A percentile compares a stretch with the other conserved stretches of the same genome.
phyloP scores from a whole-genome alignment of 2,888 invertebrate genomes.

The Nephrotoma flavescens region DNA sequence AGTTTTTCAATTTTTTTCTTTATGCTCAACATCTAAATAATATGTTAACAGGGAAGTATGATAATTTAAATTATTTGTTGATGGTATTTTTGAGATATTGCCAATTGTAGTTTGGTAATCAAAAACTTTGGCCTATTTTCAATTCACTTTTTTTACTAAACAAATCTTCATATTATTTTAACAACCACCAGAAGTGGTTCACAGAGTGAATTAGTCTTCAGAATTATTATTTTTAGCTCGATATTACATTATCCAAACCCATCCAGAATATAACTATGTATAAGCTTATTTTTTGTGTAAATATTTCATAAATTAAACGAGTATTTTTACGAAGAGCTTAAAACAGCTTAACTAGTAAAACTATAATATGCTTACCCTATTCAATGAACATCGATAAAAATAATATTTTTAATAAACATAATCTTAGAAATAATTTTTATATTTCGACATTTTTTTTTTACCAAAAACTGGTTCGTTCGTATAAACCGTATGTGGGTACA shows the following conservation, averaged over 20 bases:
- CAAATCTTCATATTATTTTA: background rate
- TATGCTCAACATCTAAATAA: background rate
- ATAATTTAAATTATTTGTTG: background rate
- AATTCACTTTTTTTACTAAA: background rate
- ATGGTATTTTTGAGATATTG: background rate
- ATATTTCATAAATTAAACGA: background rate
- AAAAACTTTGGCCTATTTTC: background rate
- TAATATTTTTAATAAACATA: background rate
- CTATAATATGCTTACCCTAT: background rate
- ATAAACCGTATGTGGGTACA: background rate
- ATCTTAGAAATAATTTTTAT: background rate
- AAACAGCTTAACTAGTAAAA: background rate
- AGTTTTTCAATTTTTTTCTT: background rate
- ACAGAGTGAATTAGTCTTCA: too few species aligned
- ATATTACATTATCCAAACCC: too few species aligned
- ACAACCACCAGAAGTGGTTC: background rate
- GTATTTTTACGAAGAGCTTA: background rate
- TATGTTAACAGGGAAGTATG: background rate
- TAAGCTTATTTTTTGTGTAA: background rate
- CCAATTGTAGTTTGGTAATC: background rate
- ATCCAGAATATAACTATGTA: too few species aligned
- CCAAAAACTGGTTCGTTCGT: background rate
- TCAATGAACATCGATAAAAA: background rate
- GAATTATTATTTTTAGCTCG: too few species aligned
- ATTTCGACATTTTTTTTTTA: background rate